Evolutionary conservation across 2,113 vertebrate genomes (phyloP).

Genomic region (Phocoena sinus): DNA sequence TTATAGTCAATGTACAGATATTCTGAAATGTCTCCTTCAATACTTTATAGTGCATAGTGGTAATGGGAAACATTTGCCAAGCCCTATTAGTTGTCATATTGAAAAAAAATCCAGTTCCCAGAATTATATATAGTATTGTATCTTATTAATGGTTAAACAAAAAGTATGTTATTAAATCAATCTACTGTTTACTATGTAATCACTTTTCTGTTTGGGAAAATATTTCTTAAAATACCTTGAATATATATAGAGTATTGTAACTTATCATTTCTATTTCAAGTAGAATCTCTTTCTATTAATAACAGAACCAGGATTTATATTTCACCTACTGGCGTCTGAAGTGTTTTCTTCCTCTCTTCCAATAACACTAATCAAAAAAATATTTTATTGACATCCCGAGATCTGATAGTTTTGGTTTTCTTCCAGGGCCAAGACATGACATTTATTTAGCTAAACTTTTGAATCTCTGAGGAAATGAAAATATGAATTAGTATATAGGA

Average conservation of each 20-base stretch:
- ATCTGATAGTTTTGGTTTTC: not conserved
- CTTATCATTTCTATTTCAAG: not conserved
- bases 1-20: not conserved
- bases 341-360: not conserved
- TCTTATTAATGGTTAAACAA: not conserved
- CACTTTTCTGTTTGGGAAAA: not conserved
- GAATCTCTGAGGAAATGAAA: not conserved
- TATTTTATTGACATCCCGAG: not conserved
- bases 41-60: fast-evolving
- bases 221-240: not conserved
- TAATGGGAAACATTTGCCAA: not conserved
- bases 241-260: not conserved
- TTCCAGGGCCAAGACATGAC: not conserved
- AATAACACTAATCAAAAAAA: not conserved
- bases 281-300: not conserved
- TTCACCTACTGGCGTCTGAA: not conserved
- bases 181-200: not conserved
- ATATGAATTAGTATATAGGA: not conserved
- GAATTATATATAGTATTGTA: not conserved
- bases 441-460: not conserved
- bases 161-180: not conserved
- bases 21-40: not conserved
- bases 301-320: not conserved
- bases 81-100: not conserved
- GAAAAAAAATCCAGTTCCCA: not conserved